Base-by-base conservation (phyloP, 2,797 vertebrate genomes). In the Forpus xanthops region DNA sequence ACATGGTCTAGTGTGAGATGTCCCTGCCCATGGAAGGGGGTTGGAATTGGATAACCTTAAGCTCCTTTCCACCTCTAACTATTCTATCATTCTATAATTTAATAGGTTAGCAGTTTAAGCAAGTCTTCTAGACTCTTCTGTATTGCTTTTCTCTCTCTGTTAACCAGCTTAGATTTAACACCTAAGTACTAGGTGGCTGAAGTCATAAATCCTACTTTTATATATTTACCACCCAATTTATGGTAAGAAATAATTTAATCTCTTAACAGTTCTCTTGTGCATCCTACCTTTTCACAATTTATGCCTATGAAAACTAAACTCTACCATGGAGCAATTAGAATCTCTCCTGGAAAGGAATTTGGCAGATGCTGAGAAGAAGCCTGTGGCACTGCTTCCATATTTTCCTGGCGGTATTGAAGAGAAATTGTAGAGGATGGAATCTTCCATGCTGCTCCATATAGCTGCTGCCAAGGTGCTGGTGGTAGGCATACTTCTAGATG, bases 371-470 rank as follows among this genome's bases (percentile, higher is more conserved):
- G 35, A 94, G 85, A 70, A 66, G 42, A 81, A 76, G 33, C 33
- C 85, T 94, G 76, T 96, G 89, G 87, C 89, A 85, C n/a, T 45
- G 47, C 61, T 95, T 94, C 92, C 74, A 53, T 80, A 79, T 94
- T 96, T 97, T 94, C 96, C 96, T 96, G 96, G 95, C 77, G 0
- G 7, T 61, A 42, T 39, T 93, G 67, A 90, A 85, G 74, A 94
- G 74, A 74, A 93, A 85, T 58, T 88, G 73, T 64, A 88, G 60
- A 71, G 61, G 64, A 87, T 85, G 95, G 94, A 97, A 96, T 90
- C 93, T 95, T 96, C 92, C 15, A 1, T 89, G 47, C 44, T 67
- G 76, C 52, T 88, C 44, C 52, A 28, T 31, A 19, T 4, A 79
- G 44, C 61, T 91, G 71, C 71, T 94, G 87, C 89, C 96, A 94